These are phyloP conservation scores for Hybognathus amarus DNA, from an alignment of 2,797 vertebrate species.

Conservation along the genomic window DNA sequence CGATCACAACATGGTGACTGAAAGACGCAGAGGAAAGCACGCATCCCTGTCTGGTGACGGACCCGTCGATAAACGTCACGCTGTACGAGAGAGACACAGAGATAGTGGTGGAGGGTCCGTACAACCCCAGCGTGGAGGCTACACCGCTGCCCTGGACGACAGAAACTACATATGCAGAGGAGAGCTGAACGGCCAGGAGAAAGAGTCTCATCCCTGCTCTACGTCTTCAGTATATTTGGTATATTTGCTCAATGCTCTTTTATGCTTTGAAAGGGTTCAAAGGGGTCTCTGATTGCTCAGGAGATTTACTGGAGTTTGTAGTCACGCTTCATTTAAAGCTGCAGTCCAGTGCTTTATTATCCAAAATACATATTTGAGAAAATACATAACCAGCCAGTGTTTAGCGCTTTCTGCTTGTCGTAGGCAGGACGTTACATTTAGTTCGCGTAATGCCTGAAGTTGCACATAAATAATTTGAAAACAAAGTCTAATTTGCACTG, in stretches of 20 bases:
- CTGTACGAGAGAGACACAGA: conserved; percentile 83
- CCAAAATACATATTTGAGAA: too few relatives aligned
- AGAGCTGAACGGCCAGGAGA: conserved; percentile 79
- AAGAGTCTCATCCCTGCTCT: conserved; percentile 83
- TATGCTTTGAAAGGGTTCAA: background rate
- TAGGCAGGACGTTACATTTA: too few relatives aligned
- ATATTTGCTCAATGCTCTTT: conserved; percentile 47
- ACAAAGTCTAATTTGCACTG: too few relatives aligned
- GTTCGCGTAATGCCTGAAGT: too few relatives aligned
- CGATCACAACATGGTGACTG: conserved; percentile 82
- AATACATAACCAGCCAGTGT: too few relatives aligned
- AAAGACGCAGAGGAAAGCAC: conserved; percentile 79
- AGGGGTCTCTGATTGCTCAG: too few relatives aligned
- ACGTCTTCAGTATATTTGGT: conserved; percentile 87
- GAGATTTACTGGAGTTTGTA: background rate
- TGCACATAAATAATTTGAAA: too few relatives aligned
- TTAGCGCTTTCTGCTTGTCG: too few relatives aligned
- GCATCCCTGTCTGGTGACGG: conserved; percentile 90
- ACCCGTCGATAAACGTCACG: conserved; percentile 85
- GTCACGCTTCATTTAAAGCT: background rate
- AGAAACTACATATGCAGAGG: conserved; percentile 87
- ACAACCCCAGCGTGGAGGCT: conserved; percentile 85
- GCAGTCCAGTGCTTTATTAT: too few relatives aligned
- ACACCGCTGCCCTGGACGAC: conserved; percentile 86
- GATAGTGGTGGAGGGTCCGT: conserved; percentile 73